Base-by-base conservation (phyloP, 2,797 vertebrate genomes). In the Tamandua tetradactyla region DNA sequence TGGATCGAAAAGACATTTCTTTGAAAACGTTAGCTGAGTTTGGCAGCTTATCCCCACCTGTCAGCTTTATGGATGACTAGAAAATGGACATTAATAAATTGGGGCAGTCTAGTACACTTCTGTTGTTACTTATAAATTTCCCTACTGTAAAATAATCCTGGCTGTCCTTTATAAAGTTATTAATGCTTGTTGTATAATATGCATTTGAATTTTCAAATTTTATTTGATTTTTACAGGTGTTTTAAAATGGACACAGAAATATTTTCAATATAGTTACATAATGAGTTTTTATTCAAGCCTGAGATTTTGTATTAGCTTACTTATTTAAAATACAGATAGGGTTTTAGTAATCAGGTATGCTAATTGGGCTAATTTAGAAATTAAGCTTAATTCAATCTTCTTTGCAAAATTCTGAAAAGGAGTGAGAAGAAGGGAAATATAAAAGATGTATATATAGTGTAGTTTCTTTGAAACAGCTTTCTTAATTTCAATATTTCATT, bases 401-500 rank as follows among this genome's bases (percentile, higher is more conserved):
- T 82, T 55, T 83, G n/a, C 10, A 94, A 79, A 87, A 76, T 14
- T 68, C n/a, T 82, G 30, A 57, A 85, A 80, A 30, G 40, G 4
- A 81, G 2, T 68, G 20, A 9, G 49, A 23, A 86, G 1, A 25
- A 76, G 44, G 85, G n/a, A 88, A 87, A 89, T 57, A 42, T 59
- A 32, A 61, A 92, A 64, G 37, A 18, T 71, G 3, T 44, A 87
- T 88, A 75, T 61, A 66, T 64, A 40, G 12, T 87, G 7, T 20
- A 69, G 2, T 66, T 84, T 92, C 47, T 87, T 62, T 87, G 69
- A 89, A 82, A 61, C 72, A 69, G 47, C 4, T 13, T 92, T 93
- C 37, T 95, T 85, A 17, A 84, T 89, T 96, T 64, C 23, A 96
- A 2, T 80, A 30, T 94, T 97, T 49, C 8, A 66, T 82, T 96